Base-by-base conservation (phyloP, 1,140 invertebrate genomes). In the Anastrepha ludens region DNA sequence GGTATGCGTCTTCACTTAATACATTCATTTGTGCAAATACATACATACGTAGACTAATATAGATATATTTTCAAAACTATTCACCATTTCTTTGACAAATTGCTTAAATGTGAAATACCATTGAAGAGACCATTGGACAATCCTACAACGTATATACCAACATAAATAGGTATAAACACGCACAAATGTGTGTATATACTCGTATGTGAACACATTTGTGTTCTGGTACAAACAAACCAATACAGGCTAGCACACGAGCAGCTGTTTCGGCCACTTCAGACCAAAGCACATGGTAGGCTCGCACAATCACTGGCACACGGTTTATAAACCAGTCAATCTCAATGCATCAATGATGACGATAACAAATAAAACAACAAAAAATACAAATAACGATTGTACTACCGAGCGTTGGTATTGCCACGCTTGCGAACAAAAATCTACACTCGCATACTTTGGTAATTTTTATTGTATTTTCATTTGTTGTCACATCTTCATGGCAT, bases 271-370 rank as follows among this genome's bases (percentile, higher is more conserved):
- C 29, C 41, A 20, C 11, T 41, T 47, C 39, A 6, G 17, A 6
- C 70, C 20, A 74, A 74, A 74, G 70, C 70, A 74, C 70, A 74
- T 74, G 70, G 70, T 74, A 47, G 70, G 13, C 13, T 74, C 11
- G 13, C 41, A 74, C 70, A 44, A 29, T 47, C 70, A 74, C 70
- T 41, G 70, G 70, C 15, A 50, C 44, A 13, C 20, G 7, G 44
- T 29, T 67, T 39, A 39, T 29, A 67, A 41, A 67, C 11, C 65
- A 41, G 17, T 74, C 70, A 8, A 74, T 17, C 44, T 47, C 11
- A 47, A 50, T 47, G 15, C 47, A 6, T 17, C 44, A 47, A 41
- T 8, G 70, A n/a, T 74, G 41, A 50, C 67, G 67, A 44, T 74
- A 8, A 44, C 7, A 74, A n/a, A 47, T 47, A 67, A 9, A 67